Evolutionary conservation across 2,113 vertebrate genomes (phyloP), one percentile per base, ranked within the genome.

Genomic region (Tor tambroides): DNA sequence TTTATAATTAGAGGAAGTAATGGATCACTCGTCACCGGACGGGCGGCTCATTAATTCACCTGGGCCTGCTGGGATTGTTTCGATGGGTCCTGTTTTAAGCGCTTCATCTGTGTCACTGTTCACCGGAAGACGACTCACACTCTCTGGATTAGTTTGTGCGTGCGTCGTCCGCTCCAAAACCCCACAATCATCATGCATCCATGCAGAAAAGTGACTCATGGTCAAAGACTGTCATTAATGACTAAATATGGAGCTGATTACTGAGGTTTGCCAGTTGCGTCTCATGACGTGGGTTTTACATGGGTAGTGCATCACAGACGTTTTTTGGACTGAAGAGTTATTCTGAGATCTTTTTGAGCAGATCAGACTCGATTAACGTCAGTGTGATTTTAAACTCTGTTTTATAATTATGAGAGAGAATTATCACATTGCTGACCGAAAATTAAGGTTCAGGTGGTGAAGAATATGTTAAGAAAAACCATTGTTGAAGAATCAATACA

Each of bases 1-100:
- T 98, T 99, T 98, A 98, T 99, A 99, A 99, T 99, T 99, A 99
- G 96, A 98, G 98, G 98, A 99, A 99, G 98, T 98, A 97, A 99
- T 99, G 97, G 96, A 99, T 99, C 98, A 98, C 97, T 96, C 96
- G 91, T 95, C 95, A 94, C 95, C 95, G 95, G 96, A 97, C 96
- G 95, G 91, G 96, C 96, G 94, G 95, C 96, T 98, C 97, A 96
- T 99, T 98, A 98, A 99, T 99, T 97, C 97, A 96, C 95, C 95
- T 92, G 26, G 93, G 89, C 97, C 96, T 95, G 95, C 95, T 94
- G 96, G 95, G 97, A 96, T 92, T 94, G 89, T 84, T 96, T 92
- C 95, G 92, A 95, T 93, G 93, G 93, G 95, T 91, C 54, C 91
- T 93, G 93, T 94, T 93, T 88, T 94, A 94, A 95, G 95, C 92